These are phyloP conservation scores for Lasioglossum malachurum DNA, from an alignment of 2,888 invertebrate genomes.

Conservation along the genomic window DNA sequence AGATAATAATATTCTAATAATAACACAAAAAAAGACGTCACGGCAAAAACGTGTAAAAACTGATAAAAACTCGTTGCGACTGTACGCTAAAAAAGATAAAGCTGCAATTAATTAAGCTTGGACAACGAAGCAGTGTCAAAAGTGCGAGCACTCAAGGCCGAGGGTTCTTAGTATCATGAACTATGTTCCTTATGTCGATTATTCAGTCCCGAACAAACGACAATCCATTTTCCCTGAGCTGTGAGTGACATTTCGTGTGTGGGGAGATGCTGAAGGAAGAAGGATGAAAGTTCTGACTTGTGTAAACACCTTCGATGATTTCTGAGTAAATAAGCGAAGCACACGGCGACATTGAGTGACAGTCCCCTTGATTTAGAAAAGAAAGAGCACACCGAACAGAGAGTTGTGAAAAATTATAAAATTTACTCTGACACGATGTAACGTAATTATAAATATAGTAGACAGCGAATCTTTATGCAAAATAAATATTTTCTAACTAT, in stretches of 20 bases:
- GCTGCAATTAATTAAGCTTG: not conserved
- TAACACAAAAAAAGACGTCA: no score
- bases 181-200: constrained; percentile 35
- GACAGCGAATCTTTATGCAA: no score
- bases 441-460: no score
- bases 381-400: no score
- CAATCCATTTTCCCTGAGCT: constrained; percentile 50
- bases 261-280: constrained; percentile 28
- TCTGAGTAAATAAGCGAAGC: constrained; percentile 30
- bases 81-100: not conserved
- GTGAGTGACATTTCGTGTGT: constrained; percentile 38
- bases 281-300: constrained; percentile 39
- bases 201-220: constrained; percentile 32
- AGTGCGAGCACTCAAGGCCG: constrained; percentile 23
- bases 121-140: not conserved
- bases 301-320: constrained; percentile 36
- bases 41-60: not conserved
- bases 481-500: no score
- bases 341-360: constrained; percentile 16
- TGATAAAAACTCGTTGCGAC: no score
- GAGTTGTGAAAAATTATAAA: no score
- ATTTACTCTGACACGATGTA: not conserved
- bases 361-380: not conserved
- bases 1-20: no score
- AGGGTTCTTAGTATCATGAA: constrained; percentile 7